A percentile compares a stretch with the other conserved stretches of the same genome.
These are phyloP conservation scores for Hyposoter didymator DNA, from an alignment of 2,888 invertebrate genomes.

Conservation along the genomic window DNA sequence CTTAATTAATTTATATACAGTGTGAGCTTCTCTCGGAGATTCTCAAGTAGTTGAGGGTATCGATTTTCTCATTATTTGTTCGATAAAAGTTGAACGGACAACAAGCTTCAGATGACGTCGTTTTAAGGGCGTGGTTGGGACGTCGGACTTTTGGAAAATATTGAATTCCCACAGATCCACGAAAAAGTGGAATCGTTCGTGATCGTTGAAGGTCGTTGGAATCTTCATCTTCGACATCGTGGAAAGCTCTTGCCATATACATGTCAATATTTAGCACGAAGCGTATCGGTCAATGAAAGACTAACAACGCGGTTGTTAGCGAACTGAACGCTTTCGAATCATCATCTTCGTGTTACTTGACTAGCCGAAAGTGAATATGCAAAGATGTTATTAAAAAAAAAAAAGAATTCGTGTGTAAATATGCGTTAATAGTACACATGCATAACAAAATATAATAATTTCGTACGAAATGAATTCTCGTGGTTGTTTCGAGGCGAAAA, in stretches of 20 bases:
- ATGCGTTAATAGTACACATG: constrained; percentile 56
- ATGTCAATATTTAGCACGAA: constrained; percentile 27
- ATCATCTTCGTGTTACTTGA: constrained; percentile 62
- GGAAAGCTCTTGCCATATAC: constrained; percentile 24
- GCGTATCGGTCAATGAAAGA: constrained; percentile 61
- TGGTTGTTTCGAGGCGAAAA: neutral
- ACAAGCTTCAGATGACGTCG: neutral
- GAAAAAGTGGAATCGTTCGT: neutral
- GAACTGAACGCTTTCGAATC: constrained; percentile 65
- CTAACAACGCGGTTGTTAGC: constrained; percentile 55
- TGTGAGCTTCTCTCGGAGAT: constrained; percentile 35
- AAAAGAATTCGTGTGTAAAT: constrained; percentile 29
- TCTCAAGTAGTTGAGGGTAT: constrained; percentile 24
- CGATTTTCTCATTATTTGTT: neutral
- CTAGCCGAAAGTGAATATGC: constrained; percentile 66
- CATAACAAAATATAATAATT: constrained; percentile 45
- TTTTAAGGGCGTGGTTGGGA: neutral
- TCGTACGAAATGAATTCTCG: constrained; percentile 11
- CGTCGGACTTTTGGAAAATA: constrained; percentile 12
- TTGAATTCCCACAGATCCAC: neutral
- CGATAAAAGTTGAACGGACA: neutral
- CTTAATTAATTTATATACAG: constrained; percentile 65
- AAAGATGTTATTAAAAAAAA: constrained; percentile 26
- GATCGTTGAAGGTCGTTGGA: constrained; percentile 28
- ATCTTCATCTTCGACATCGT: constrained; percentile 32